Base-by-base conservation (phyloP, 2,797 vertebrate species). In the Todus mexicanus region DNA sequence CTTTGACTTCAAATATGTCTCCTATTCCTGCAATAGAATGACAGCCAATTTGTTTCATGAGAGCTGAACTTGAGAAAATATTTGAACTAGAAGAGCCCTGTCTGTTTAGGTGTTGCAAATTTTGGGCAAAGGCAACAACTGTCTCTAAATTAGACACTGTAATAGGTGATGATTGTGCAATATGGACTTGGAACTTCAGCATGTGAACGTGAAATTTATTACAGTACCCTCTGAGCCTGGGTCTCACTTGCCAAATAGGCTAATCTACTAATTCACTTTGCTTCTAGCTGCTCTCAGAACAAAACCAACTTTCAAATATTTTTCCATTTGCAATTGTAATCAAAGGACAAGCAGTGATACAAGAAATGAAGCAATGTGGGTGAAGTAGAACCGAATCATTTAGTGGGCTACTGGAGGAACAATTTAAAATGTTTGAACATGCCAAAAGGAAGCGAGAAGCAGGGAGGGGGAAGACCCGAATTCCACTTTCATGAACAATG, bases 301-400 rank as follows among this genome's bases (percentile, higher is more conserved):
- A 95, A 94, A 90, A 89, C 89, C 80, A 65, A 88, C 84, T 84
- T 94, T 91, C n/a, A 80, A 86, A 57, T 35, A 35, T 57, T 87
- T 95, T 93, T 93, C 87, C 76, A 95, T 96, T 96, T 95, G 92
- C 96, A 96, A 96, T 96, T 96, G 91, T 96, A 96, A 96, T 96
- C 93, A 92, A 94, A 94, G 93, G 95, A 96, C 95, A 96, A 96
- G 95, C 92, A 94, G 84, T 92, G 95, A 96, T 95, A 96, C 95
- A 96, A 96, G 93, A 95, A 96, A 96, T 95, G 90, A 96, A 96
- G 95, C 92, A 96, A 93, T 92, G 90, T 85, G 93, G 93, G 95
- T 96, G 95, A 95, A 95, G 95, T 96, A 96, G 96, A 96, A 96
- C 96, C 89, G 93, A 96, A 94, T 96, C 96, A 96, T 95, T 96